Conservation (phyloP, 2,113 vertebrate species). For the Orthonyx spaldingii region DNA sequence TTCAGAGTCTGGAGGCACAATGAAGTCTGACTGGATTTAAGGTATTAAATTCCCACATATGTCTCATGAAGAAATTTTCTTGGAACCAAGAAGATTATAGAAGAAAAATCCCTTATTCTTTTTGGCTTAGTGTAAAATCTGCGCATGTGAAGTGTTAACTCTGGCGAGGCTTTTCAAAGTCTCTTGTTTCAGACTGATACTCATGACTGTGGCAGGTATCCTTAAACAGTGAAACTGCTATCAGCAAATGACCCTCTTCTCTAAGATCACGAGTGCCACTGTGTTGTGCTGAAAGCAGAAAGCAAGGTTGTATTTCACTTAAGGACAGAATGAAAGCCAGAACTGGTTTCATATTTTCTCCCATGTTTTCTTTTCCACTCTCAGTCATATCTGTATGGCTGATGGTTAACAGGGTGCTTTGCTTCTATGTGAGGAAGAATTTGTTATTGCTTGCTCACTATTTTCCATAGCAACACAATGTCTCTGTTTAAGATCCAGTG, state of each 20-base stretch:
- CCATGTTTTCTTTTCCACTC: constrained; percentile 1
- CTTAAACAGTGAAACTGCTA: background rate
- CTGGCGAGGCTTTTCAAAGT: background rate
- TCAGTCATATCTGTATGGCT: background rate
- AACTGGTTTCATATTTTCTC: background rate
- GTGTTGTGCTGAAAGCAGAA: background rate
- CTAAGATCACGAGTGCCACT: background rate
- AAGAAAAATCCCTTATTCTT: constrained; percentile 1
- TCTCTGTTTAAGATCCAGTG: constrained; percentile 47
- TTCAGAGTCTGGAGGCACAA: background rate
- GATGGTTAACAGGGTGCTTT: constrained; percentile 33
- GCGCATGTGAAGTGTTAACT: background rate
- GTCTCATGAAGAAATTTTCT: background rate
- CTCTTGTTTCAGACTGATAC: background rate
- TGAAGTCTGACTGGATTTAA: background rate
- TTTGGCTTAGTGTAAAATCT: background rate
- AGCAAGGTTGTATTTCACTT: background rate
- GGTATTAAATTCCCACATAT: background rate
- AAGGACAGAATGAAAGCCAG: background rate
- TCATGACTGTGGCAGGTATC: background rate
- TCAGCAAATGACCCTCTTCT: background rate
- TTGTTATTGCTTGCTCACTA: constrained; percentile 33
- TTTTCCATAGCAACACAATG: constrained; percentile 46
- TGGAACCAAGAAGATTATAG: background rate
- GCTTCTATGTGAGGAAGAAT: background rate